Evolutionary conservation across 2,113 vertebrate species (phyloP), one percentile per base, ranked within the genome.

Genomic region (Mesitornis unicolor): DNA sequence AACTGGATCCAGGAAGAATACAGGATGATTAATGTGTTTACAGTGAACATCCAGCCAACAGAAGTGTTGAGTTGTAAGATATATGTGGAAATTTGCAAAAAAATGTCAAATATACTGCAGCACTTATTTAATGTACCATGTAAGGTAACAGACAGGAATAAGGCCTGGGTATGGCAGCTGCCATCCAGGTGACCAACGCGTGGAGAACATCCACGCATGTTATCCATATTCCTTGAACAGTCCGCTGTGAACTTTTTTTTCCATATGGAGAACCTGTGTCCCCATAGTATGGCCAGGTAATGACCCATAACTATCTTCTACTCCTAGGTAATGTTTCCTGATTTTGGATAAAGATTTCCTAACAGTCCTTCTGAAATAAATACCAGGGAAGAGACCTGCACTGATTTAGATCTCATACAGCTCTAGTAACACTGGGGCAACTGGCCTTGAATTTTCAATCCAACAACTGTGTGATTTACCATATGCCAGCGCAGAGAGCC

Each of bases 1-100:
- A 43, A 90, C 11, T 25, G 73, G 60, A 78, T 85, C 21, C 1
- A 4, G 64, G 87, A 67, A 16, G 63, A 75, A 54, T 88, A 80
- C 64, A 88, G 79, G 50, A 80, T 94, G 95, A 96, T 97, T 90
- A 96, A 96, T 96, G 93, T 97, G 96, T 96, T 97, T 96, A 95
- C 95, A 75, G 64, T 29, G 51, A 85, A 51, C 82, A 92, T 42
- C 75, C 92, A 96, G 63, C 82, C 93, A 81, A 91, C 92, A 85
- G 82, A 96, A 96, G 83, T 9, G 20, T 36, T 54, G 33, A 48
- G 48, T n/a, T 85, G 9, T 35, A 51, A 93, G 60, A 71, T 69
- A 57, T 20, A 6, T 36, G 31, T n/a, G 22, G 48, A 88, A 78
- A 86, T 68, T 43, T 68, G n/a, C 29, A 83, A 57, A 35, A 53